phyloP scores from a whole-genome alignment of 2,888 invertebrate species.

The Onchidella celtica region DNA sequence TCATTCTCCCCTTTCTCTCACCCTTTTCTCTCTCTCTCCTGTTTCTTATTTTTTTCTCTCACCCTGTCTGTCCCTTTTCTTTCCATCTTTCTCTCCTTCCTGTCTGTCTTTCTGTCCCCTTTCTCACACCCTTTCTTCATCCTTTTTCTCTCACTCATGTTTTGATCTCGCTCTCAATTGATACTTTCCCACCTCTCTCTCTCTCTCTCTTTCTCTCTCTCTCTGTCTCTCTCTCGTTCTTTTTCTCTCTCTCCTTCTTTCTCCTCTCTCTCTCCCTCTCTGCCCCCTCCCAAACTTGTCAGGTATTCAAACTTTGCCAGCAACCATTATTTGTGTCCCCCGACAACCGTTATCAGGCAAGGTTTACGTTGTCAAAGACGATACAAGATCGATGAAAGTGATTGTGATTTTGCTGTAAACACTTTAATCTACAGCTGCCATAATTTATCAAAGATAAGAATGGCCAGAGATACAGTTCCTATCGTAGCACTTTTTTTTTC shows the following conservation, averaged over 20 bases:
- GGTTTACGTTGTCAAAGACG: too few relatives aligned
- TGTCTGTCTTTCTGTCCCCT: not conserved
- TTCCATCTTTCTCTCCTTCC: not conserved
- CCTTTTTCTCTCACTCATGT: not conserved
- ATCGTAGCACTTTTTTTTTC: too few relatives aligned
- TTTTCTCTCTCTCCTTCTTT: not conserved
- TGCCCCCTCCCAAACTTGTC: too few relatives aligned
- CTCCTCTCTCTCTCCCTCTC: not conserved
- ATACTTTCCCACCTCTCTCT: conserved; percentile 29
- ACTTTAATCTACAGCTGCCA: too few relatives aligned
- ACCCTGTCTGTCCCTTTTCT: conserved; percentile 11
- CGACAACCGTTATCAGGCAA: too few relatives aligned
- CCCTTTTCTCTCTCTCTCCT: not conserved
- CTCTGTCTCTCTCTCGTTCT: conserved; percentile 3
- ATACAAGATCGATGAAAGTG: too few relatives aligned
- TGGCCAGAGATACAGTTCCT: too few relatives aligned
- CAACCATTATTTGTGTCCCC: too few relatives aligned
- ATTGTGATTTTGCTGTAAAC: too few relatives aligned
- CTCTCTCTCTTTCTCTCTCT: conserved; percentile 33
- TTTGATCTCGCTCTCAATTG: not conserved
- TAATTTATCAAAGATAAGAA: too few relatives aligned
- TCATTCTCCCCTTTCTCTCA: not conserved
- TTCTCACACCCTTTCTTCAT: not conserved
- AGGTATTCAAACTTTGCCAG: too few relatives aligned
- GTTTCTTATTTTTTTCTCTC: conserved; percentile 2